Percentiles rank a stretch among this genome's conserved stretches.
phyloP scores from a whole-genome alignment of 2,888 invertebrate species.

The Lasius fuliginosus region DNA sequence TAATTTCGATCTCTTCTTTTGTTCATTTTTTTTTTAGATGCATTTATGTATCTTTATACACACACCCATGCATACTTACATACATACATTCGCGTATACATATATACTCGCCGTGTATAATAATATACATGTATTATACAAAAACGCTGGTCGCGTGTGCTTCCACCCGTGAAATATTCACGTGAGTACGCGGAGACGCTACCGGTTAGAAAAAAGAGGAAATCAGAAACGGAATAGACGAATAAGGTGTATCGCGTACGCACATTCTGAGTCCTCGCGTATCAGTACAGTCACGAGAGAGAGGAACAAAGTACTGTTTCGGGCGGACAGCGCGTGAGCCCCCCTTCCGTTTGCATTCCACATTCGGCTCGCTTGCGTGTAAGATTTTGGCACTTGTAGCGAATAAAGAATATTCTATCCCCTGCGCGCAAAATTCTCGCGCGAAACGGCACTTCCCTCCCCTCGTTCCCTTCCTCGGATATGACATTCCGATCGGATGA shows the following conservation, averaged over 20 bases:
- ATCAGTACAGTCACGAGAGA: slow-evolving; percentile 50
- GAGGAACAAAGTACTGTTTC: slow-evolving; percentile 67
- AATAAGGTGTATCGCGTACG: slow-evolving; percentile 60
- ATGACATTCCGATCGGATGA: not conserved
- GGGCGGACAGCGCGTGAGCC: slow-evolving; percentile 39
- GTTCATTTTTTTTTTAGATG: slow-evolving; percentile 25
- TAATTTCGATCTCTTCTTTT: slow-evolving; percentile 46
- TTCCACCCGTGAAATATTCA: slow-evolving; percentile 49
- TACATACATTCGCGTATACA: slow-evolving; percentile 46
- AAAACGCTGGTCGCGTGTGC: slow-evolving; percentile 32
- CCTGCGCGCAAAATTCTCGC: not conserved
- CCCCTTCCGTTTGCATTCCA: slow-evolving; percentile 26
- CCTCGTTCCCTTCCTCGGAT: not conserved
- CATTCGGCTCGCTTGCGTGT: slow-evolving; percentile 62
- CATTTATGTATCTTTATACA: slow-evolving; percentile 48
- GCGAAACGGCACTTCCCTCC: not conserved
- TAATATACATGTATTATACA: slow-evolving; percentile 17
- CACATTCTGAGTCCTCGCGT: slow-evolving; percentile 62
- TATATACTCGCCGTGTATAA: slow-evolving; percentile 63
- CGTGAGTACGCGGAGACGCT: slow-evolving; percentile 52
- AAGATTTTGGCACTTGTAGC: slow-evolving; percentile 75
- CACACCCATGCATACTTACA: slow-evolving; percentile 70
- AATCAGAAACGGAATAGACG: slow-evolving; percentile 58
- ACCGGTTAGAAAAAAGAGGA: slow-evolving; percentile 65
- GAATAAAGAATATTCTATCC: slow-evolving; percentile 48